A percentile compares a stretch with the other conserved stretches of the same genome.
These are phyloP conservation scores for Horisme vitalbata DNA, from an alignment of 2,888 invertebrate genomes.

Conservation along the genomic window DNA sequence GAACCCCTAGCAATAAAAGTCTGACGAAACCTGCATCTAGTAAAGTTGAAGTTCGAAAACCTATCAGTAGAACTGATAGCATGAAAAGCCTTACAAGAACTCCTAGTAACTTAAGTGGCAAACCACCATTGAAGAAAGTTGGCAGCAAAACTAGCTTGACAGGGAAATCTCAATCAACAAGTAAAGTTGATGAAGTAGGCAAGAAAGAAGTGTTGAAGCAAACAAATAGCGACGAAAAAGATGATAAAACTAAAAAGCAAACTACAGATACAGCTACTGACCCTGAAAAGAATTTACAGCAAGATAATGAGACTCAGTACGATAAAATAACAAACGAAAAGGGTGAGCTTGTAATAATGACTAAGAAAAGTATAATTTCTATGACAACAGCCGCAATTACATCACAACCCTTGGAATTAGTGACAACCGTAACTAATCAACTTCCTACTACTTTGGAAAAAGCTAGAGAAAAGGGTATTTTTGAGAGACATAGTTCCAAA, in stretches of 20 bases:
- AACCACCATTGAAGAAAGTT: slow-evolving; percentile 60
- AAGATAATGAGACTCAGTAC: slow-evolving; percentile 76
- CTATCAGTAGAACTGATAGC: slow-evolving; percentile 68
- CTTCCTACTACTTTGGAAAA: slow-evolving; percentile 74
- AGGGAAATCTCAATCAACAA: slow-evolving; percentile 61
- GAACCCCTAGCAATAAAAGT: slow-evolving; percentile 58
- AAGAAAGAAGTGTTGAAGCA: slow-evolving; percentile 47
- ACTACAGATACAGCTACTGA: slow-evolving; percentile 46
- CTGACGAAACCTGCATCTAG: slow-evolving; percentile 54
- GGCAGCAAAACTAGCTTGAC: slow-evolving; percentile 32
- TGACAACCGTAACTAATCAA: slow-evolving; percentile 81
- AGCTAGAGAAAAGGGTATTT: slow-evolving; percentile 74
- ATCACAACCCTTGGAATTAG: slow-evolving; percentile 80
- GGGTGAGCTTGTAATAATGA: slow-evolving; percentile 70
- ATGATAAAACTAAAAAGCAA: slow-evolving; percentile 37
- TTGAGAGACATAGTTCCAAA: slow-evolving; percentile 72
- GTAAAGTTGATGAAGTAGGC: slow-evolving; percentile 60
- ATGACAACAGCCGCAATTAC: slow-evolving; percentile 84
- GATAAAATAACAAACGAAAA: slow-evolving; percentile 70
- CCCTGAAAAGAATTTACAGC: slow-evolving; percentile 57
- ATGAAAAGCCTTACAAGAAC: slow-evolving; percentile 68
- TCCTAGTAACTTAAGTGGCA: slow-evolving; percentile 66
- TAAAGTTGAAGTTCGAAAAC: slow-evolving; percentile 64
- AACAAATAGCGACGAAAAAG: slow-evolving; percentile 35
- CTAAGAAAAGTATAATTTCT: slow-evolving; percentile 78